Base-by-base conservation (phyloP, 1,140 invertebrate species). In the Zaprionus camerounensis region DNA sequence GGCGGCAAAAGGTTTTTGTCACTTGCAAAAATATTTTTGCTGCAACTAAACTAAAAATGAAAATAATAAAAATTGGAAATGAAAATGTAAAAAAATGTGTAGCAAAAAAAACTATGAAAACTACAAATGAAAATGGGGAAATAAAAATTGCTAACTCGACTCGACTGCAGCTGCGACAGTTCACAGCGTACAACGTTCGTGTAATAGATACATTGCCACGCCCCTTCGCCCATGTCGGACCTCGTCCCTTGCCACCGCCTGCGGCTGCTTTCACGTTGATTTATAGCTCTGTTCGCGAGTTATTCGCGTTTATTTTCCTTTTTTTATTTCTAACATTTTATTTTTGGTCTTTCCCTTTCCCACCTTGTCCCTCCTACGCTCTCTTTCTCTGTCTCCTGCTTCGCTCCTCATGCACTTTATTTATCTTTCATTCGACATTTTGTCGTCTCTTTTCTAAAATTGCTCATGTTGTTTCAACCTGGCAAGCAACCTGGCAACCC, bases 371-470 rank as follows among this genome's bases (percentile, higher is more conserved):
- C 20, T 20, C n/a, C 41, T 7, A 20, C 41, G 20, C 17, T 5
- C 46, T 12, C 7, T 31, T 7, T 6, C 26, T 28, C 41, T 22
- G 0, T 3, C 13, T 38, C 13, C 11, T 22, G 46, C 46, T 20
- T 20, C 36, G 58, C 24, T 34, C 9, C 31, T 34, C 51, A 67
- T 73, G 62, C 72, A 63, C 87, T 88, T 85, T 91, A 91, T 91
- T 91, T 91, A 91, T 91, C 88, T 91, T 91, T 85, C 88, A 91
- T 91, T 91, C 88, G 88, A 91, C 88, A 82, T 91, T 91, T 81
- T 81, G 81, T 88, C 88, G 80, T 82, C 82, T 71, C 74, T 90
- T 80, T 80, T 86, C 86, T 91, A 86, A 91, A 90, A 88, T 81
- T 80, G 63, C 71, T 79, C 85, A 77, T 88, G 81, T 88, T 90